A percentile compares a stretch with the other conserved stretches of the same genome.
Evolutionary conservation across 2,797 vertebrate genomes (phyloP).

Genomic region (Eulemur mongoz): DNA sequence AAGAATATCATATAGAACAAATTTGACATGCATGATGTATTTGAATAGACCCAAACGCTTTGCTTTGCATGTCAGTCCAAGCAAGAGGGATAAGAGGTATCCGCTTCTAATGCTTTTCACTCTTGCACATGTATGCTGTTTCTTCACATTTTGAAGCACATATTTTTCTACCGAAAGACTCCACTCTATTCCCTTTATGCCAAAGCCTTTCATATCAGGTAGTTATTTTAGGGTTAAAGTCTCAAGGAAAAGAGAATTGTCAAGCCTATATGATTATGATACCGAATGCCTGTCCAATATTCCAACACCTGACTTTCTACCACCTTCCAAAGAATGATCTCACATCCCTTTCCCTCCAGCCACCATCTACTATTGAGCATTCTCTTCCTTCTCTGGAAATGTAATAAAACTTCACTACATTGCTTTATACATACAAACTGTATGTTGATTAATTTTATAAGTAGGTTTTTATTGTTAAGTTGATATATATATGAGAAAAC

Average conservation of each 20-base stretch:
- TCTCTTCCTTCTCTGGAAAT: neutral
- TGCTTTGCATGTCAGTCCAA: neutral
- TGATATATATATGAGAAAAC: neutral
- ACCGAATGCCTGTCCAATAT: neutral
- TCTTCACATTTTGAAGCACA: neutral
- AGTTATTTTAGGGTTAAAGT: conserved; percentile 24
- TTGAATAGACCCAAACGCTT: neutral
- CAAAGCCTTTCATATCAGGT: neutral
- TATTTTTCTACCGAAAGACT: conserved; percentile 3
- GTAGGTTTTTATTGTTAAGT: neutral
- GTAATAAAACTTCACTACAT: neutral
- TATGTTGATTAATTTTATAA: neutral
- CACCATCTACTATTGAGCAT: neutral
- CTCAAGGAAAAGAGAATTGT: neutral
- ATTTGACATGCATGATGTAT: neutral
- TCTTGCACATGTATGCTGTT: neutral
- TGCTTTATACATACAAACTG: neutral
- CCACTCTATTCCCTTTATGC: neutral
- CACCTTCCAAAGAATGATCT: neutral
- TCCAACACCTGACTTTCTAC: neutral
- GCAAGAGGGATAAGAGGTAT: neutral
- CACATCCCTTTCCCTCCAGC: neutral
- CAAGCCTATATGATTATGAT: neutral
- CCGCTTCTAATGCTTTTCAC: neutral
- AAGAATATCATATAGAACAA: neutral